Base-by-base conservation (phyloP, 2,888 invertebrate species). In the Drosophila helvetica region DNA sequence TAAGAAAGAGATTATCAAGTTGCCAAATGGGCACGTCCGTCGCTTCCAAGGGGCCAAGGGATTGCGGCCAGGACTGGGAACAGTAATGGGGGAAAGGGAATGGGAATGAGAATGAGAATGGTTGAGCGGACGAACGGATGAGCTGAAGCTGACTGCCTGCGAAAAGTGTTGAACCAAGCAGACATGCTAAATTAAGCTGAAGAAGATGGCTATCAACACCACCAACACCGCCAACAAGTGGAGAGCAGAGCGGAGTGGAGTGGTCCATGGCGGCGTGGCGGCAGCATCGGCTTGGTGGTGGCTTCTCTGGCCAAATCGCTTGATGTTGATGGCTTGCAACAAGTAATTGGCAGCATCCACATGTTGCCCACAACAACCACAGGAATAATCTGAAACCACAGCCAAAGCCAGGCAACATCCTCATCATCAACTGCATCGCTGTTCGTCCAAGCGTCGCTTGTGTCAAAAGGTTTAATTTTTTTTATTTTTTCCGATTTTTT, bases 151-250 rank as follows among this genome's bases (percentile, higher is more conserved):
- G 45, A 30, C 52, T 61, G 50, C 51, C 67, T 63, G 77, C 58
- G 78, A 78, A 87, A 85, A 85, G 85, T 85, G 85, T 85, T 85
- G 85, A 87, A 77, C 85, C 88, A 83, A 79, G 80, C 88, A 87
- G 85, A 85, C 85, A 85, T 85, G 85, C 85, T 85, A 85, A 85
- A 85, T 85, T 85, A 85, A 85, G 88, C 85, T 86, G 88, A 87
- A 85, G 85, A 85, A 87, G 85, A 85, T 85, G 85, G 88, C 88
- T 85, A 85, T 85, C 85, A 85, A 85, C 85, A 85, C 85, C 86
- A 82, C 73, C 84, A 80, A 68, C 78, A 82, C 60, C 70, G 42
- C 54, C 65, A 64, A 57, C 46, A 18, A 54, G 56, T 27, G 27
- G 38, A 6, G 15, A 38, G 33, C 5, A 4, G 33, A 33, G 33